A percentile compares a stretch with the other conserved stretches of the same genome.
phyloP scores from a whole-genome alignment of 1,140 invertebrate species.

The Bombus consobrinus region DNA sequence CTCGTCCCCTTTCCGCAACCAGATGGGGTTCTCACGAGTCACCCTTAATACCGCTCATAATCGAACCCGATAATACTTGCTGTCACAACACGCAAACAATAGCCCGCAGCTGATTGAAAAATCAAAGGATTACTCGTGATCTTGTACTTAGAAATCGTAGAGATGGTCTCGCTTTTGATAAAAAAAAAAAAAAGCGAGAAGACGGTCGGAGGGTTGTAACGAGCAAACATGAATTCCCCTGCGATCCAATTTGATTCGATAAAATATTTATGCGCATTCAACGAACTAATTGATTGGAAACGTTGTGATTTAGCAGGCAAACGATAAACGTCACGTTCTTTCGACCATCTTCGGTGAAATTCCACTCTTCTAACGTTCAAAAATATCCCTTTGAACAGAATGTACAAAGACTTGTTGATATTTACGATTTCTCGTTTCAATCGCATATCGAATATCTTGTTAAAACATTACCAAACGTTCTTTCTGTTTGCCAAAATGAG shows the following conservation, averaged over 20 bases:
- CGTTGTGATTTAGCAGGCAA: no score
- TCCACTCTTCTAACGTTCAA: no score
- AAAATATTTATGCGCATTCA: constrained; percentile 22
- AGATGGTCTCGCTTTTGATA: background rate
- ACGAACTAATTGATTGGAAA: constrained; percentile 10
- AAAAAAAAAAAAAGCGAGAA: background rate
- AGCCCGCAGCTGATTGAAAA: constrained; percentile 59
- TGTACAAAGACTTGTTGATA: no score
- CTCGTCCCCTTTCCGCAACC: constrained; percentile 62
- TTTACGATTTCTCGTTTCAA: no score
- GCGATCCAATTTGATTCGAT: constrained; percentile 25
- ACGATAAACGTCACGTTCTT: no score
- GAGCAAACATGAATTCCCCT: background rate
- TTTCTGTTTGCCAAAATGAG: no score
- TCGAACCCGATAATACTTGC: constrained; percentile 66
- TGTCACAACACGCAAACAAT: constrained; percentile 70
- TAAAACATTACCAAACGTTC: no score
- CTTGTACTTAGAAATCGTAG: background rate
- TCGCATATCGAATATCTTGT: no score
- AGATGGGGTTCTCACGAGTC: constrained; percentile 80
- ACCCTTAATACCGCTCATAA: constrained; percentile 71
- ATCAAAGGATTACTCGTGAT: constrained; percentile 62
- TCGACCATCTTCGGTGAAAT: no score
- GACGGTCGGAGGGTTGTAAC: background rate
- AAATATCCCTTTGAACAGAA: no score